Conservation (phyloP, 2,888 invertebrate species). For the Eudemis profundana region DNA sequence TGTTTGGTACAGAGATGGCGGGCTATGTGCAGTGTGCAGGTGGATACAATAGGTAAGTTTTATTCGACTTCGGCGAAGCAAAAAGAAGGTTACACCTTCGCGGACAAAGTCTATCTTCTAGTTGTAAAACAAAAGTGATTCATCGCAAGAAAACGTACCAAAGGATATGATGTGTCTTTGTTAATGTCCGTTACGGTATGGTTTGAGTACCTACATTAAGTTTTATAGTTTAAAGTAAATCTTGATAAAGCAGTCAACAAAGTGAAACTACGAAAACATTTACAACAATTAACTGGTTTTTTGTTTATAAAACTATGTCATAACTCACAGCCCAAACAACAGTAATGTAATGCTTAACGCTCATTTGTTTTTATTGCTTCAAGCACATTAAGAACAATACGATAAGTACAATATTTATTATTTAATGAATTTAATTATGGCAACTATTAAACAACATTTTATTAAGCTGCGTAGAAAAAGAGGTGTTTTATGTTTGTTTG, state of each 20-base stretch:
- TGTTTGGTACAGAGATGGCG: too few relatives aligned
- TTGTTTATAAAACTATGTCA: constrained; percentile 10
- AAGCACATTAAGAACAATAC: not conserved
- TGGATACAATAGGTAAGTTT: too few relatives aligned
- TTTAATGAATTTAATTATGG: not conserved
- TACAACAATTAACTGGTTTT: not conserved
- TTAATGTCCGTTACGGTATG: constrained; percentile 6
- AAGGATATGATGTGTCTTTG: not conserved
- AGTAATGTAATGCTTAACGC: constrained; percentile 1
- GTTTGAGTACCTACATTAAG: constrained; percentile 13
- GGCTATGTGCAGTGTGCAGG: too few relatives aligned
- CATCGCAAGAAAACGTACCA: not conserved
- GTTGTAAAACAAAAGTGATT: too few relatives aligned
- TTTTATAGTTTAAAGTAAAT: constrained; percentile 17
- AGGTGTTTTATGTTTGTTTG: too few relatives aligned
- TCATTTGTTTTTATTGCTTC: constrained; percentile 13
- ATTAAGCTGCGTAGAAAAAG: too few relatives aligned
- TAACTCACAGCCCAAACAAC: constrained; percentile 9
- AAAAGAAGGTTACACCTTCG: too few relatives aligned
- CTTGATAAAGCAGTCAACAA: constrained; percentile 15
- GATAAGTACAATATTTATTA: not conserved
- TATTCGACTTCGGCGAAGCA: too few relatives aligned
- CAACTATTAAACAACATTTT: not conserved
- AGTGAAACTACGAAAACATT: constrained; percentile 19
- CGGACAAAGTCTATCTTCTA: too few relatives aligned